A percentile compares a stretch with the other conserved stretches of the same genome.
phyloP scores from a whole-genome alignment of 1,140 invertebrate genomes.

The Cyrtorhinus lividipennis region DNA sequence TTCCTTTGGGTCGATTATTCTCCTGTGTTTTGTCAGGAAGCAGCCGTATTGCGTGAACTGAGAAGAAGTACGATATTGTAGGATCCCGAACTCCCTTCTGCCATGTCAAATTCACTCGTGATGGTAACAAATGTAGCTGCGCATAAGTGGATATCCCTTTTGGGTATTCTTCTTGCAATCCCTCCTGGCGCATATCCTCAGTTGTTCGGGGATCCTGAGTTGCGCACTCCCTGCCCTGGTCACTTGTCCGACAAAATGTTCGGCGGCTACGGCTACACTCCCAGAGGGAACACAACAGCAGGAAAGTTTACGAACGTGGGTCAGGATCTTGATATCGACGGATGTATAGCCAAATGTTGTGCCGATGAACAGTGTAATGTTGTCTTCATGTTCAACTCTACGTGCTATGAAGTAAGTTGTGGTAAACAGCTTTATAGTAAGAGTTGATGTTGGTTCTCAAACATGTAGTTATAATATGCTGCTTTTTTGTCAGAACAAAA shows the following conservation, averaged over 20 bases:
- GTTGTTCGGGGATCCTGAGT: neutral
- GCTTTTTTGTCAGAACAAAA: neutral
- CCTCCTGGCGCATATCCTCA: neutral
- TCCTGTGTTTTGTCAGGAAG: neutral
- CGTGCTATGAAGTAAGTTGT: constrained; percentile 55
- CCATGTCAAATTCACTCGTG: neutral
- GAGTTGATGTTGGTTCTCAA: neutral
- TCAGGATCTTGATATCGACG: constrained; percentile 37
- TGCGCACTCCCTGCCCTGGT: neutral
- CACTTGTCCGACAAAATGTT: constrained; percentile 17
- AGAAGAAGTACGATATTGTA: too few relatives aligned
- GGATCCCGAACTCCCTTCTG: too few relatives aligned
- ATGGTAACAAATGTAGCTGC: too few relatives aligned
- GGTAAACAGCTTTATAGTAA: too few relatives aligned
- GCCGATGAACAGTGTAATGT: constrained; percentile 48
- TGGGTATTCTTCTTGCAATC: neutral
- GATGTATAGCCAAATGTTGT: constrained; percentile 62
- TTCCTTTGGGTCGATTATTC: neutral
- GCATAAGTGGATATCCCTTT: neutral
- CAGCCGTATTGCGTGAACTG: neutral
- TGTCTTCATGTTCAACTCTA: constrained; percentile 55
- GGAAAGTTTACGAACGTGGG: constrained; percentile 43
- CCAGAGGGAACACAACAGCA: constrained; percentile 40
- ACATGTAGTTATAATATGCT: neutral
- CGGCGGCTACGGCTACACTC: constrained; percentile 24